phyloP scores from a whole-genome alignment of 1,140 invertebrate species.

The Pygmarrhopalites habei region DNA sequence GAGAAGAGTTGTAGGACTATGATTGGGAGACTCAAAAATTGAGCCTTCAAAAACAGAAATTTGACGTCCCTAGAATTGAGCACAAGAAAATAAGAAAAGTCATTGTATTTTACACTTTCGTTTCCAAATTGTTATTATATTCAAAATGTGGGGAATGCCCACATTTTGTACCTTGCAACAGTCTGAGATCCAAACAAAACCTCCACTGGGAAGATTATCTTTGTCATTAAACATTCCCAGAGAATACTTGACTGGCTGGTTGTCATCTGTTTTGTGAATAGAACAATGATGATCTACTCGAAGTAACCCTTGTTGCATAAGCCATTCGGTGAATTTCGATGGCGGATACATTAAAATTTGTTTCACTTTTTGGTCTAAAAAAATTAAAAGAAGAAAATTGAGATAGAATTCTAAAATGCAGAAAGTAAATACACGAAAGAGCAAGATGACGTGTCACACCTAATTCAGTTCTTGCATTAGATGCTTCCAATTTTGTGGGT shows the following conservation, averaged over 20 bases:
- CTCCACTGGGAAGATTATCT: conserved; percentile 72
- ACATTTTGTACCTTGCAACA: no score
- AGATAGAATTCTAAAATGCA: no score
- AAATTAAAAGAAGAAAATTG: no score
- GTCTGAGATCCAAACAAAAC: conserved; percentile 80
- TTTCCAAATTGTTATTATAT: no score
- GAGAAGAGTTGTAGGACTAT: conserved; percentile 67
- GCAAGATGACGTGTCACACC: no score
- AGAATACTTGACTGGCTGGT: conserved; percentile 57
- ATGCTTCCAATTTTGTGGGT: conserved; percentile 41
- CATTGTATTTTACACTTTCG: no score
- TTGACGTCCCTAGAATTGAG: conserved; percentile 67
- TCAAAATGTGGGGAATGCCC: no score
- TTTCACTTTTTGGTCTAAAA: conserved; percentile 69
- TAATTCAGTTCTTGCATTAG: conserved; percentile 46
- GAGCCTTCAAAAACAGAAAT: conserved; percentile 79
- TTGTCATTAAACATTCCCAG: conserved; percentile 64
- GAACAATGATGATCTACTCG: conserved; percentile 66
- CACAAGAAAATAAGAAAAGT: no score
- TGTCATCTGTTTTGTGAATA: conserved; percentile 49
- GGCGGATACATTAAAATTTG: conserved; percentile 65
- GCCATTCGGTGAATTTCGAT: conserved; percentile 77
- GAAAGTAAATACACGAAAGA: no score
- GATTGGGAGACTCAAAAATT: conserved; percentile 72
- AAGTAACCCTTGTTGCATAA: conserved; percentile 73